These are phyloP conservation scores for Macrotus californicus DNA, from an alignment of 2,113 vertebrate species.

Conservation along the genomic window DNA sequence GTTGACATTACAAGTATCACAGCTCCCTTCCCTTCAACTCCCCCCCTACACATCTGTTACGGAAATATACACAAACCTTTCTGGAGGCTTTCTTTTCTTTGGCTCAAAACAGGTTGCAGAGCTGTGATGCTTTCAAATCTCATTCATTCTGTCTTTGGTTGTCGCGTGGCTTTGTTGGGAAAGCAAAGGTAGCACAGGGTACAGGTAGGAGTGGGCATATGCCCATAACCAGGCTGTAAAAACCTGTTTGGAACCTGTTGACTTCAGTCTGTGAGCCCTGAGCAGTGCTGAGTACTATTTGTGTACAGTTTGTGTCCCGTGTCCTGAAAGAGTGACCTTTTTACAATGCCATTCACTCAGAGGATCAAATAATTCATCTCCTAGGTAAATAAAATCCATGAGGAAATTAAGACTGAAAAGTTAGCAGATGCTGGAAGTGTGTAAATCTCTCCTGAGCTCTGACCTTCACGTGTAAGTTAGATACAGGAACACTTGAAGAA, in stretches of 20 bases:
- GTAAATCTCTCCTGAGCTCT: neutral
- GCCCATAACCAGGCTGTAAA: conserved; percentile 45
- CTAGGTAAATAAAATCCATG: neutral
- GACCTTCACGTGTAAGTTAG: neutral
- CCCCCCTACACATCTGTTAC: conserved; percentile 39
- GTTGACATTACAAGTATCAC: neutral
- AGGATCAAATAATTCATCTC: neutral
- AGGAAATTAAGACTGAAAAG: neutral
- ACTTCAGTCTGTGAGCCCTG: neutral
- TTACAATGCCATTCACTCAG: neutral
- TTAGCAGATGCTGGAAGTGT: neutral
- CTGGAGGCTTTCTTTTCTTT: conserved; percentile 59
- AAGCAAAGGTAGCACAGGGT: conserved; percentile 32
- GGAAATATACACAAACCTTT: neutral
- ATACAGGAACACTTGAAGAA: neutral
- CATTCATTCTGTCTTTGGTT: conserved; percentile 30
- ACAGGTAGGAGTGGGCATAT: conserved; percentile 43
- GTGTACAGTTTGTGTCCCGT: neutral
- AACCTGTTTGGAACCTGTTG: conserved; percentile 72
- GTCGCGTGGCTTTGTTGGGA: conserved; percentile 35
- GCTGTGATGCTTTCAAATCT: neutral
- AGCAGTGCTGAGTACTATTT: neutral
- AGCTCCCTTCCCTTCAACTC: neutral
- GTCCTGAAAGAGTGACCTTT: neutral
- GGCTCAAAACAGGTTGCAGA: conserved; percentile 53